Conservation (phyloP, 2,797 vertebrate species). For the Pelochelys cantorii region DNA sequence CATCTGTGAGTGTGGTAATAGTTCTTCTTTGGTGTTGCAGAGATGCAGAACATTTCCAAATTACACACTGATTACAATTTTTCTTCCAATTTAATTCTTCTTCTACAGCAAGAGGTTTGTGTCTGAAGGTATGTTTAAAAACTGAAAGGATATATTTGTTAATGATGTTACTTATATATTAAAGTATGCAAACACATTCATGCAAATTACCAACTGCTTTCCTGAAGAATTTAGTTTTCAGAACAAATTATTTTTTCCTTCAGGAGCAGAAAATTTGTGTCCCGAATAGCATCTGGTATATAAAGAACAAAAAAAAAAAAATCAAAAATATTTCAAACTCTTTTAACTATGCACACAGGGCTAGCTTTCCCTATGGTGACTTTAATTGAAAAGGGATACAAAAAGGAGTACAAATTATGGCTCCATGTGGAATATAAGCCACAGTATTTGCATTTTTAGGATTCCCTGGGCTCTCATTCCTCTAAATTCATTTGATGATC, state of each 20-base stretch:
- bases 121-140: background rate
- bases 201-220: slow-evolving; percentile 27
- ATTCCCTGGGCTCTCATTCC: slow-evolving; percentile 44
- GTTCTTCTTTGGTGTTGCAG: background rate
- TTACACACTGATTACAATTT: background rate
- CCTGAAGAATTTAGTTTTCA: slow-evolving; percentile 22
- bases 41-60: background rate
- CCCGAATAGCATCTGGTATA: slow-evolving; percentile 26
- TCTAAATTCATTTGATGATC: background rate
- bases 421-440: slow-evolving; percentile 50
- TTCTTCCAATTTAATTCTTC: background rate
- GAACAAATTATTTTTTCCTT: slow-evolving; percentile 32
- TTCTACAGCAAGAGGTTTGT: background rate
- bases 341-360: slow-evolving; percentile 38
- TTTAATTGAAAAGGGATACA: slow-evolving; percentile 66
- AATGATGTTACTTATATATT: slow-evolving; percentile 4
- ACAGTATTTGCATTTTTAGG: slow-evolving; percentile 24
- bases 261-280: slow-evolving; percentile 1
- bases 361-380: slow-evolving; percentile 61
- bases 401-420: slow-evolving; percentile 61
- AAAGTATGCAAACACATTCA: slow-evolving; percentile 33
- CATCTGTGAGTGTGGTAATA: fast-evolving
- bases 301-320: slow-evolving; percentile 2
- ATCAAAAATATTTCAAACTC: slow-evolving; percentile 34
- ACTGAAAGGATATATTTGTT: slow-evolving; percentile 22